Evolutionary conservation across 2,888 invertebrate genomes (phyloP).

Genomic region (Melipona beecheii): DNA sequence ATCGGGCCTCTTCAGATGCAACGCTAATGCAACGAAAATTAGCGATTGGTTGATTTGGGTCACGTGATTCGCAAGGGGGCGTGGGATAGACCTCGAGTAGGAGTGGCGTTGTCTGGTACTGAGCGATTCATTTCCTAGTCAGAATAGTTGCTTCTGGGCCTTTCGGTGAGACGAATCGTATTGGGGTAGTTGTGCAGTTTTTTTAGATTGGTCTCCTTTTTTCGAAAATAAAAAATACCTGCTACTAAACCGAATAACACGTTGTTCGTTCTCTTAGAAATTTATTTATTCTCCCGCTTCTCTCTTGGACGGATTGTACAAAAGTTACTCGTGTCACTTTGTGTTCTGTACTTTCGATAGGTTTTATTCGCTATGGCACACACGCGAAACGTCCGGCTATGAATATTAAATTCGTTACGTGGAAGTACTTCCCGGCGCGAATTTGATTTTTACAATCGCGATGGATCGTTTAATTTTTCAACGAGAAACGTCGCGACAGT

Average conservation of each 20-base stretch:
- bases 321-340: neutral
- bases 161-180: too few relatives aligned
- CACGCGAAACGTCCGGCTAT: neutral
- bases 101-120: too few relatives aligned
- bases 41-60: too few relatives aligned
- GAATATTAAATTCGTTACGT: constrained; percentile 1
- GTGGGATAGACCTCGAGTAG: too few relatives aligned
- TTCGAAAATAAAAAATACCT: neutral
- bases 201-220: neutral
- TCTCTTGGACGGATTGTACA: too few relatives aligned
- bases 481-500: neutral
- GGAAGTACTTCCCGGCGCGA: neutral
- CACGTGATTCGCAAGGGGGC: too few relatives aligned
- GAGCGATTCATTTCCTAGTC: too few relatives aligned
- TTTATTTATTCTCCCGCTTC: neutral
- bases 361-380: neutral
- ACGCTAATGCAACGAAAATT: too few relatives aligned
- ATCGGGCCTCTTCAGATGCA: too few relatives aligned
- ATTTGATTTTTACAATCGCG: neutral
- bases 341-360: neutral
- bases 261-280: neutral
- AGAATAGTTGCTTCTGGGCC: too few relatives aligned
- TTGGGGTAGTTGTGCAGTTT: too few relatives aligned
- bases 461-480: constrained; percentile 4
- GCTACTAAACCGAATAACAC: neutral